A percentile compares a stretch with the other conserved stretches of the same genome.
These are phyloP conservation scores for Brachyalestes nurse DNA, from an alignment of 2,797 vertebrate genomes.

Conservation along the genomic window DNA sequence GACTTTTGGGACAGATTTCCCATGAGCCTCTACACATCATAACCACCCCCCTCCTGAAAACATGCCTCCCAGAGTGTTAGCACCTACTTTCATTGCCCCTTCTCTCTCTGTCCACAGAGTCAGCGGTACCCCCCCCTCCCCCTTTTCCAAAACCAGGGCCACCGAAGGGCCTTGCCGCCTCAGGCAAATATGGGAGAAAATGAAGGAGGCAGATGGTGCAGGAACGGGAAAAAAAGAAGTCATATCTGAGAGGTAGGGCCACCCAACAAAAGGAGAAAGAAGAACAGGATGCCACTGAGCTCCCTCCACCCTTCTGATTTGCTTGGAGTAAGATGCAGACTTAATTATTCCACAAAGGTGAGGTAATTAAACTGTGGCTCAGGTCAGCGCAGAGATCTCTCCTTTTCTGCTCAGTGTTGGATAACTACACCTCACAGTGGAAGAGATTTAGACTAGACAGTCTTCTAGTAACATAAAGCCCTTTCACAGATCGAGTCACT, in stretches of 20 bases:
- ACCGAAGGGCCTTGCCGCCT: conserved; percentile 73
- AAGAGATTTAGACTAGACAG: not conserved
- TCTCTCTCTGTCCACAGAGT: conserved; percentile 76
- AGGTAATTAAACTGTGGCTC: conserved; percentile 33
- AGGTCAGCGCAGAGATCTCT: conserved; percentile 2
- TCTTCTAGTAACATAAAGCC: not conserved
- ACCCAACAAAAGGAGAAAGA: conserved; percentile 76
- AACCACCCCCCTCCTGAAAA: conserved; percentile 76
- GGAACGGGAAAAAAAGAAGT: conserved; percentile 61
- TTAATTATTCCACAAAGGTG: conserved; percentile 46
- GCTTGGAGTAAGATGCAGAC: conserved; percentile 62
- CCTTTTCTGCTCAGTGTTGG: conserved; percentile 1
- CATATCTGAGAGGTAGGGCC: conserved; percentile 76
- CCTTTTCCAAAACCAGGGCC: conserved; percentile 72
- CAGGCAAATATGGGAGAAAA: conserved; percentile 78
- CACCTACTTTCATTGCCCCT: conserved; percentile 80
- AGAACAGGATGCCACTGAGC: conserved; percentile 71
- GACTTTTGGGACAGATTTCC: conserved; percentile 83
- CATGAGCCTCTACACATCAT: conserved; percentile 77
- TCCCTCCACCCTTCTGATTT: conserved; percentile 70
- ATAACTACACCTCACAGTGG: conserved; percentile 2
- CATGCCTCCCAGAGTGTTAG: conserved; percentile 79
- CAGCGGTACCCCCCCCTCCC: conserved; percentile 64
- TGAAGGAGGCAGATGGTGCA: conserved; percentile 82
- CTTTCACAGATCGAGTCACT: conserved; percentile 1